Percentiles rank a stretch among this genome's conserved stretches.
Conservation (phyloP, 37 sponge, comb jelly and placozoan species). For the Geodia barretti region DNA sequence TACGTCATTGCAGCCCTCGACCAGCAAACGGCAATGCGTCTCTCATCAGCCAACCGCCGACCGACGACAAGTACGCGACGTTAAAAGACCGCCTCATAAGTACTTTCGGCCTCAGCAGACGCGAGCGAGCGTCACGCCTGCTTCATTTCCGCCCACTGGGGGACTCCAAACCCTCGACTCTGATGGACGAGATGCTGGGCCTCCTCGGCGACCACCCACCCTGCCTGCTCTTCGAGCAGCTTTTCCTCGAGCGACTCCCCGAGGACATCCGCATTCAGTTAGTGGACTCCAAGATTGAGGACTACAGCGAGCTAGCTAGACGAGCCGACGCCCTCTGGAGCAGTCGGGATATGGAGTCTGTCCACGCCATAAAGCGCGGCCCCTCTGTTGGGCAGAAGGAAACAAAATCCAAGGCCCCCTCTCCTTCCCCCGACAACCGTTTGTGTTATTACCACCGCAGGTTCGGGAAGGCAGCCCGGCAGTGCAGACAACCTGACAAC, state of each 20-base stretch:
- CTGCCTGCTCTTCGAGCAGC: constrained; percentile 29
- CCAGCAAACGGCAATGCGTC: no score
- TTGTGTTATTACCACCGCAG: constrained; percentile 23
- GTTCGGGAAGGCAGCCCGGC: constrained; percentile 1
- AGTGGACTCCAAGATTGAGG: background rate
- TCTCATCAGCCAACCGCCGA: constrained; percentile 25
- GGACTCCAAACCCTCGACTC: constrained; percentile 2
- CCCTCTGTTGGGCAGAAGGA: no score
- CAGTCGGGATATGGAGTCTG: no score
- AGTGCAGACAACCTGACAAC: constrained; percentile 7
- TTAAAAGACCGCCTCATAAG: constrained; percentile 26
- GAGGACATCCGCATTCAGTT: constrained; percentile 5
- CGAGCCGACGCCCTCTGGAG: constrained; percentile 11
- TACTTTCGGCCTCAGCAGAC: constrained; percentile 33
- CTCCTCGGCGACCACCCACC: constrained; percentile 14
- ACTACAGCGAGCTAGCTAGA: constrained; percentile 1
- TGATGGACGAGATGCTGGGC: constrained; percentile 41
- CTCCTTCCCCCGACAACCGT: background rate
- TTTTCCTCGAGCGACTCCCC: constrained; percentile 18
- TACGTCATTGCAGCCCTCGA: constrained; percentile 15
- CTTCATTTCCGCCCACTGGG: constrained; percentile 1
- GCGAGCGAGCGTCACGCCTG: constrained; percentile 9
- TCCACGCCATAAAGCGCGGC: no score
- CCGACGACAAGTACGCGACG: constrained; percentile 12
- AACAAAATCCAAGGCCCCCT: no score